Evolutionary conservation across 1,140 invertebrate species (phyloP), one percentile per base, ranked within the genome.

Genomic region (Aricia agestis): DNA sequence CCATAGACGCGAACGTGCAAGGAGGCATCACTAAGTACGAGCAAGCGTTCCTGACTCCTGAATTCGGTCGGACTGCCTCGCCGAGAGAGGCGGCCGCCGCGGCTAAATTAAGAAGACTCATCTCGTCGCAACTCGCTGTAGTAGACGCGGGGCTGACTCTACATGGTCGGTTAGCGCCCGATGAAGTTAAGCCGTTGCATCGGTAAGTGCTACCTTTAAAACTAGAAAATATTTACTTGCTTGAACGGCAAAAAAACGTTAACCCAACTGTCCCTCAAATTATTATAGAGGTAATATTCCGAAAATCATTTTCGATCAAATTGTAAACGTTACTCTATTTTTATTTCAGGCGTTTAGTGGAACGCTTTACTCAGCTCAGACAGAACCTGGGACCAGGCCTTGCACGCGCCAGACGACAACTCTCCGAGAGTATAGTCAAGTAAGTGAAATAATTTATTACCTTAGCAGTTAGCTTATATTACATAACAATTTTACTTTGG

Each of bases 11-110:
- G 0, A 98, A 98, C 77, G 98, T 99, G 0, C 97, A 98, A 94
- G 98, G 98, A n/a, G 98, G 98, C 9, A 97, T 99, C 67, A 96
- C 95, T 42, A 99, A 98, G 83, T 99, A 98, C 82, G 97, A 98
- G 78, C 96, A 98, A 78, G 97, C 97, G 5, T 99, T 99, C 86
- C 96, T 99, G 67, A 95, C 95, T 3, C 92, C 95, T 4, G 96
- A 98, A 72, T 98, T 97, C 83, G 78, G 86, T 0, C 83, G 90
- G 7, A 81, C 66, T 17, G 90, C 95, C 0, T 93, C 94, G n/a
- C 93, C 95, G 2, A 82, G 92, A 9, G 95, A 96, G 82, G 95
- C 95, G 1, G 93, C 94, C 0, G 94, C 97, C 79, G 96, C 97
- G 1, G 94, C 95, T 69, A 94, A 94, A 61, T 87, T 98, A 1